These are phyloP conservation scores for Delphinus delphis DNA, from an alignment of 2,113 vertebrate species.

Conservation along the genomic window DNA sequence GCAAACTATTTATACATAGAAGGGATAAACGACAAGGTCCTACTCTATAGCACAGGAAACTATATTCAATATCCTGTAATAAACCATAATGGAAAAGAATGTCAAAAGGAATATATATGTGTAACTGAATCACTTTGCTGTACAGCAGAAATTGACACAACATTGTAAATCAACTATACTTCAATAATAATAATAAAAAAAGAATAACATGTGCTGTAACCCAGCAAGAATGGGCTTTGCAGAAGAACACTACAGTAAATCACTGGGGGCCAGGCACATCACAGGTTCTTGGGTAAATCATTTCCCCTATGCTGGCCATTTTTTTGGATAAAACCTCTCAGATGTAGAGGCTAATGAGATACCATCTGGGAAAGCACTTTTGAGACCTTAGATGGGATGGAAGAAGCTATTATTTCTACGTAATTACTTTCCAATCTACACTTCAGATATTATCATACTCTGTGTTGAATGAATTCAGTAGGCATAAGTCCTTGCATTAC, in stretches of 20 bases:
- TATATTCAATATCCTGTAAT: too few relatives aligned
- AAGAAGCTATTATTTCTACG: background rate
- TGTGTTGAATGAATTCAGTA: background rate
- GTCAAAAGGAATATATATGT: too few relatives aligned
- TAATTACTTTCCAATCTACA: background rate
- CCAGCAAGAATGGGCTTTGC: background rate
- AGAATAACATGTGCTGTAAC: background rate
- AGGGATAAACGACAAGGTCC: too few relatives aligned
- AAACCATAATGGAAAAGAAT: too few relatives aligned
- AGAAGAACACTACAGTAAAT: background rate
- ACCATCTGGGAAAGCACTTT: background rate
- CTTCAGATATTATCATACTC: background rate
- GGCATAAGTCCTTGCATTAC: background rate
- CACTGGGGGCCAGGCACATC: background rate
- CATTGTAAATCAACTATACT: too few relatives aligned
- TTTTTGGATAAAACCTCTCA: background rate
- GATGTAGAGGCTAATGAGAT: background rate
- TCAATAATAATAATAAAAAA: too few relatives aligned
- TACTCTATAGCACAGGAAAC: too few relatives aligned
- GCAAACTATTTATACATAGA: too few relatives aligned
- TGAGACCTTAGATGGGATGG: background rate
- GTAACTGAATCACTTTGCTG: too few relatives aligned
- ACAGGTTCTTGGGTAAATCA: background rate
- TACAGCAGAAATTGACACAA: too few relatives aligned
- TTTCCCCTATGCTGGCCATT: background rate